Conservation (phyloP, 2,888 invertebrate species). For the Nymphalis urticae region DNA sequence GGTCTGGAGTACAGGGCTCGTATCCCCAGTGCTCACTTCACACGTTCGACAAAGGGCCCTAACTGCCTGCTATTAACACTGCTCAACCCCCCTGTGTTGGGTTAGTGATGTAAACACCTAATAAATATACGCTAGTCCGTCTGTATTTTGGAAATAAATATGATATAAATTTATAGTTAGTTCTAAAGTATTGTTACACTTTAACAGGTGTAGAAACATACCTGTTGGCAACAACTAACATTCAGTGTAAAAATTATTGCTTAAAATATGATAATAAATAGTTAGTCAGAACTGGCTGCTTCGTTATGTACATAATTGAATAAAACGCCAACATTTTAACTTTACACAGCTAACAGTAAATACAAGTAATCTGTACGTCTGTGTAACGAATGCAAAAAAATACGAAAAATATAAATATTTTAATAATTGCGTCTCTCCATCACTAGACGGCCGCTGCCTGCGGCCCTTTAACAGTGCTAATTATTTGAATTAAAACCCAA, state of each 20-base stretch:
- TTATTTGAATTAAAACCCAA: slow-evolving; percentile 49
- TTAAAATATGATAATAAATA: too few relatives aligned
- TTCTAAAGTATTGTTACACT: too few relatives aligned
- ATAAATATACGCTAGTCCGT: slow-evolving; percentile 24
- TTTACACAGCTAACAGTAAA: not conserved
- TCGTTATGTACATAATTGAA: not conserved
- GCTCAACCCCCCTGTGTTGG: slow-evolving; percentile 54
- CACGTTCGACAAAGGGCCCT: slow-evolving; percentile 78
- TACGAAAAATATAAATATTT: slow-evolving; percentile 30
- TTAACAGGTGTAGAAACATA: not conserved
- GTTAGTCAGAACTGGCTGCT: not conserved
- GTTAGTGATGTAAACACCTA: slow-evolving; percentile 57
- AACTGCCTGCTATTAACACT: slow-evolving; percentile 80
- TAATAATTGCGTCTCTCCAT: slow-evolving; percentile 38
- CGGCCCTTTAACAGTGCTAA: slow-evolving; percentile 24
- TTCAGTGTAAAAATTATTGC: too few relatives aligned
- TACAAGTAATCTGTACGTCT: slow-evolving; percentile 1
- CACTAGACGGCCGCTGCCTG: slow-evolving; percentile 35
- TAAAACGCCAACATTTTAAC: not conserved
- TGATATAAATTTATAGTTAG: not conserved
- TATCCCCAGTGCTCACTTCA: slow-evolving; percentile 75
- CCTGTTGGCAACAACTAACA: too few relatives aligned
- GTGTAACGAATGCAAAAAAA: slow-evolving; percentile 25
- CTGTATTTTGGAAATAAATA: slow-evolving; percentile 10
- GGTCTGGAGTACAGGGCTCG: slow-evolving; percentile 52